phyloP scores from a whole-genome alignment of 2,113 vertebrate species.

The Aramus guarauna region DNA sequence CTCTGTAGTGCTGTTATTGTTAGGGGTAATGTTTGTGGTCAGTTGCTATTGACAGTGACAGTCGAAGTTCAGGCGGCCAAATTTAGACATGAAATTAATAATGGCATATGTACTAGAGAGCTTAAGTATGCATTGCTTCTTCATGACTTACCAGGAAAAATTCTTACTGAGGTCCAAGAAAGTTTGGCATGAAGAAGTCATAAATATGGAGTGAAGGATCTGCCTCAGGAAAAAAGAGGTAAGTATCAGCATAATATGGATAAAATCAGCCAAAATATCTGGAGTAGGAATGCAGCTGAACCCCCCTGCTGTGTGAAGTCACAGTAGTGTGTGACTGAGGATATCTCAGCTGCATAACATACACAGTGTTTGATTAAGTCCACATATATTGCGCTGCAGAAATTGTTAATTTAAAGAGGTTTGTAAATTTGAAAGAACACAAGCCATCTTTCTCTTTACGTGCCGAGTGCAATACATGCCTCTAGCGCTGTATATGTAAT shows the following conservation, averaged over 20 bases:
- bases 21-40: slow-evolving; percentile 26
- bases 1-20: background rate
- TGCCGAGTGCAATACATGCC: background rate
- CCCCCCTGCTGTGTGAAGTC: background rate
- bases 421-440: background rate
- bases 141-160: slow-evolving; percentile 28
- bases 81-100: slow-evolving; percentile 46
- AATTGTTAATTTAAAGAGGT: background rate
- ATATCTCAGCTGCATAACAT: background rate
- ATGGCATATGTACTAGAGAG: background rate
- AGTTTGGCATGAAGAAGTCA: background rate
- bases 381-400: background rate
- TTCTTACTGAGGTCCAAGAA: background rate
- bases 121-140: background rate
- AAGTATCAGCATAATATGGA: background rate
- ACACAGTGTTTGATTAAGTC: background rate
- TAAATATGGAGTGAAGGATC: background rate
- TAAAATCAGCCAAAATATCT: background rate
- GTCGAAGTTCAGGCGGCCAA: background rate
- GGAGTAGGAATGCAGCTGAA: background rate
- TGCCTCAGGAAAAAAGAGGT: background rate
- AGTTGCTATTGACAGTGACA: slow-evolving; percentile 21
- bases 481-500: background rate
- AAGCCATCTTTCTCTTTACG: background rate
- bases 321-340: background rate